Percentiles rank a stretch among this genome's conserved stretches.
Conservation (phyloP, 2,113 vertebrate species). For the Myiopsitta monachus region DNA sequence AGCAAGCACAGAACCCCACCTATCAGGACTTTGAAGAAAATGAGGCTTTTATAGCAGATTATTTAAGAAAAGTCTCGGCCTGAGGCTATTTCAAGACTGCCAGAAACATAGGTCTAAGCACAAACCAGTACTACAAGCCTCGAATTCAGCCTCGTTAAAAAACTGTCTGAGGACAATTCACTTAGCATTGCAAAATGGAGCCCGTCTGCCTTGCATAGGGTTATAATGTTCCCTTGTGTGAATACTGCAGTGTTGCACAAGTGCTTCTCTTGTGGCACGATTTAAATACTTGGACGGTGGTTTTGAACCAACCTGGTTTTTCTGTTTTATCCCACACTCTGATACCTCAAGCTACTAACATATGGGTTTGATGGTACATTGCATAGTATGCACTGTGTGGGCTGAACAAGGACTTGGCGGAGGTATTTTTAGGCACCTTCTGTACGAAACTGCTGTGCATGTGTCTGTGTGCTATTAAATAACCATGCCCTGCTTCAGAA, state of each 20-base stretch:
- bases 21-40: not conserved
- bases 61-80: not conserved
- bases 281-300: not conserved
- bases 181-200: not conserved
- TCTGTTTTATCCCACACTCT: not conserved
- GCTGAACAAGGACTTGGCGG: slow-evolving; percentile 48
- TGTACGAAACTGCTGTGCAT: slow-evolving; percentile 4
- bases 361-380: not conserved
- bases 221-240: not conserved
- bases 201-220: not conserved
- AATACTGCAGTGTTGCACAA: not conserved
- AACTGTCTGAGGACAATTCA: not conserved
- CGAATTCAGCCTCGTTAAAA: not conserved
- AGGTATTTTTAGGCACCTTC: slow-evolving; percentile 45
- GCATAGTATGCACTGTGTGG: not conserved
- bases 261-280: not conserved
- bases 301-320: not conserved
- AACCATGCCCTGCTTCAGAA: not conserved
- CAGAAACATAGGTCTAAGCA: not conserved
- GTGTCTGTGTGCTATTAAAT: not conserved
- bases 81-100: not conserved
- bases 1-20: not conserved
- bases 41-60: not conserved
- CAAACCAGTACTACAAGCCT: not conserved
- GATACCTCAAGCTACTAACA: not conserved